Evolutionary conservation across 2,797 vertebrate species (phyloP).

Genomic region (Nannoperca australis): DNA sequence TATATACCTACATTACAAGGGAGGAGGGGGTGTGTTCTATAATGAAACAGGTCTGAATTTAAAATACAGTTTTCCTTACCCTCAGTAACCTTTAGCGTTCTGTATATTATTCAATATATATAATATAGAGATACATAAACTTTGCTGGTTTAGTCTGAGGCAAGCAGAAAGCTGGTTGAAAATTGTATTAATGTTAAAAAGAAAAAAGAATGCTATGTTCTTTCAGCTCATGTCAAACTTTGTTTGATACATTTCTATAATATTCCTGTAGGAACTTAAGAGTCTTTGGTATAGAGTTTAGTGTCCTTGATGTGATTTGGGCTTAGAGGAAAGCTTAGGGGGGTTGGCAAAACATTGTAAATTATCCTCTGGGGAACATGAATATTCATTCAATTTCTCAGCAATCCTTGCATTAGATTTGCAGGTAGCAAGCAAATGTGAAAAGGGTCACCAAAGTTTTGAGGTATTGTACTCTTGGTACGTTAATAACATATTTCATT

Average conservation of each 20-base stretch:
- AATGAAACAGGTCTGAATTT: conserved; percentile 6
- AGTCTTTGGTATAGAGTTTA: not conserved
- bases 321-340: too few relatives aligned
- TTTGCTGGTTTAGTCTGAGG: not conserved
- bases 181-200: conserved; percentile 11
- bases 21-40: not conserved
- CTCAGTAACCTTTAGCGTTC: conserved; percentile 3
- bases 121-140: not conserved
- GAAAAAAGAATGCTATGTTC: not conserved
- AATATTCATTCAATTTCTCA: not conserved
- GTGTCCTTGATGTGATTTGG: not conserved
- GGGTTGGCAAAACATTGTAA: not conserved
- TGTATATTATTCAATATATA: not conserved
- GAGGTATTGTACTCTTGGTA: not conserved
- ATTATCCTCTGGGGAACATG: not conserved
- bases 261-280: not conserved
- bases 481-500: not conserved
- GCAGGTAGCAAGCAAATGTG: not conserved
- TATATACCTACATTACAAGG: conserved; percentile 3
- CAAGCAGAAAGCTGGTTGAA: not conserved
- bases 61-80: conserved; percentile 8
- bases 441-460: not conserved
- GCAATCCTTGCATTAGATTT: not conserved
- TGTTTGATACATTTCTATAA: not conserved
- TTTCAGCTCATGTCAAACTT: not conserved